Evolutionary conservation across 2,797 vertebrate genomes (phyloP), one percentile per base, ranked within the genome.

Genomic region (Centropyge bicolor): DNA sequence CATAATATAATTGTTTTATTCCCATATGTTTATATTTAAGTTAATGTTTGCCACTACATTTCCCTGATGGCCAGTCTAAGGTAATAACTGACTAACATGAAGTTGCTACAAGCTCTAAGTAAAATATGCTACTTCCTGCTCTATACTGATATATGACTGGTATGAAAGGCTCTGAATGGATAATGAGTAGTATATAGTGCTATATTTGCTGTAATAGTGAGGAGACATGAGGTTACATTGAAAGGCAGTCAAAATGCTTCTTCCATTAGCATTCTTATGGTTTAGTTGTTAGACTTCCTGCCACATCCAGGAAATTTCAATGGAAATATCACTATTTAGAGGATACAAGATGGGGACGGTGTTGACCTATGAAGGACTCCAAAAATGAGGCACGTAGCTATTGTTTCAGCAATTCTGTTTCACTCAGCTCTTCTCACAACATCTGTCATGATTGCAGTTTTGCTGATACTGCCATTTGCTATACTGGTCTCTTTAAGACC

Each of bases 331-430:
- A 70, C 17, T 8, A 5, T 54, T 54, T n/a, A 19, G 38, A 61
- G 8, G 27, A 61, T 41, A 41, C 35, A 12, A 8, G 43, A 27
- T 5, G 46, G n/a, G n/a, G 0, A 55, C 20, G 3, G 22, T 59
- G 19, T 24, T 69, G 55, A 74, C 40, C 41, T n/a, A 22, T 41
- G 36, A 43, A 48, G 49, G 9, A 14, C 11, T 70, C 48, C 9
- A 27, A 17, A 66, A 36, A 41, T 19, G 69, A 76, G 83, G 70
- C 6, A 31, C 27, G 27, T 78, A 78, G 78, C n/a, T 48, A 5
- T 67, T 67, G 36, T 56, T 78, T 59, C 8, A 64, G 22, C 2
- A 31, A 12, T 17, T 63, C 8, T 14, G 24, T 48, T 43, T 51
- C 27, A 51, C 8, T 11, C 9, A 38, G 46, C 22, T 36, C 43